Conservation (phyloP, 1,140 invertebrate genomes). For the Orchesella cincta region DNA sequence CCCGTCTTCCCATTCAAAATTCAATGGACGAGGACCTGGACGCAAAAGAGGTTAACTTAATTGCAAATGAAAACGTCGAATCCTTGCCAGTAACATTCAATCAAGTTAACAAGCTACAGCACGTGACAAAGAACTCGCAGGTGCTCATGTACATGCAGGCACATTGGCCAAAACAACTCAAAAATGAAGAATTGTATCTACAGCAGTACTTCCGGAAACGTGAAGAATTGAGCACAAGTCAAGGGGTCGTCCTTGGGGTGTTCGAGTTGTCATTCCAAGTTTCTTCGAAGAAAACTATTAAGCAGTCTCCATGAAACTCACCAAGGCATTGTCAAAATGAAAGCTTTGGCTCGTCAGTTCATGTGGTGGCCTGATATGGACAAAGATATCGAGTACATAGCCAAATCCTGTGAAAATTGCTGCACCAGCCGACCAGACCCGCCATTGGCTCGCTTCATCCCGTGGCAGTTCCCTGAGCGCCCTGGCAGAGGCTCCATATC, state of each 20-base stretch:
- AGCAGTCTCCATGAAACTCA: slow-evolving; percentile 56
- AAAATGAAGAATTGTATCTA: background rate
- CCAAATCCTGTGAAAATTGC: slow-evolving; percentile 49
- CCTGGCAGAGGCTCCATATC: slow-evolving; percentile 58
- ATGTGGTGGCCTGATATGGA: slow-evolving; percentile 51
- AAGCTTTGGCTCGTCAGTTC: slow-evolving; percentile 54
- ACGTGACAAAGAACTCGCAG: background rate
- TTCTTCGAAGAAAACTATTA: slow-evolving; percentile 50
- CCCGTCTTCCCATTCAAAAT: slow-evolving; percentile 45
- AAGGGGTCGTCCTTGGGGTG: slow-evolving; percentile 49
- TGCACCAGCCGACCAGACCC: slow-evolving; percentile 44
- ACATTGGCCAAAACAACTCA: slow-evolving; percentile 26
- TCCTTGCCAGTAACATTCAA: no score
- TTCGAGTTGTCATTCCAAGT: slow-evolving; percentile 55
- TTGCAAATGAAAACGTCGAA: background rate
- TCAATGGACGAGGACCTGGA: background rate
- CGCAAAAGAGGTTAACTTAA: background rate
- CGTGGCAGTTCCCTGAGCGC: slow-evolving; percentile 54
- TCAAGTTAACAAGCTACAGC: background rate
- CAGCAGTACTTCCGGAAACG: background rate
- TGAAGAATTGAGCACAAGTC: slow-evolving; percentile 26
- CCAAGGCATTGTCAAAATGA: slow-evolving; percentile 58
- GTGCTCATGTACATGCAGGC: slow-evolving; percentile 10
- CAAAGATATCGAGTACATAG: slow-evolving; percentile 52
- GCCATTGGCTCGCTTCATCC: slow-evolving; percentile 48